A percentile compares a stretch with the other conserved stretches of the same genome.
Evolutionary conservation across 1,140 invertebrate genomes (phyloP).

Genomic region (Pristionchus pacificus): DNA sequence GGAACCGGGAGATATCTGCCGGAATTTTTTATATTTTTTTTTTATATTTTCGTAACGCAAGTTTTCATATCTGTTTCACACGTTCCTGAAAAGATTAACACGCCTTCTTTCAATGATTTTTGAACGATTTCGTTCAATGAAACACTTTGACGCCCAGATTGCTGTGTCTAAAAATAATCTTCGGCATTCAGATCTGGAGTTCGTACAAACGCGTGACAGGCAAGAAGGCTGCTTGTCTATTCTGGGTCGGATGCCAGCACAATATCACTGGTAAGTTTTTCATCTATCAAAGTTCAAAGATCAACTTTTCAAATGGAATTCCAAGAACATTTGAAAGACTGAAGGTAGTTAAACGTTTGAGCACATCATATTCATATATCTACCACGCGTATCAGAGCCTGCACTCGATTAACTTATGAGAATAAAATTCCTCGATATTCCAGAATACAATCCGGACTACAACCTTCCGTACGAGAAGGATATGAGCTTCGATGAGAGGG

Average conservation of each 20-base stretch:
- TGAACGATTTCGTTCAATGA: no score
- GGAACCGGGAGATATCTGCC: no score
- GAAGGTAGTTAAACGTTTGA: no score
- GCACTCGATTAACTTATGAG: no score
- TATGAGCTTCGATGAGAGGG: neutral
- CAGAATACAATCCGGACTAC: neutral
- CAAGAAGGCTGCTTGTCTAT: slow-evolving; percentile 22
- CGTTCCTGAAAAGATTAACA: no score
- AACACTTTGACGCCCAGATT: no score
- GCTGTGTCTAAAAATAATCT: neutral
- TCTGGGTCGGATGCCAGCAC: slow-evolving; percentile 29
- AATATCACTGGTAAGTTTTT: slow-evolving; percentile 20
- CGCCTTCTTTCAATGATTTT: no score
- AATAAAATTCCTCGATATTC: neutral
- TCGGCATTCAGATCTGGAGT: slow-evolving; percentile 29
- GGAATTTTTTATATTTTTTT: neutral
- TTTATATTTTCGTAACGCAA: neutral
- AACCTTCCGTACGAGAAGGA: neutral
- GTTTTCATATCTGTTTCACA: no score
- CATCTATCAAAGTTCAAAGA: slow-evolving; percentile 2
- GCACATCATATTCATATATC: no score
- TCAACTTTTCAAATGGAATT: no score
- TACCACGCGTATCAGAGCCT: no score
- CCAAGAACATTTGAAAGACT: no score
- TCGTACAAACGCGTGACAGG: slow-evolving; percentile 29